Evolutionary conservation across 2,113 vertebrate genomes (phyloP).

Genomic region (Crotalus helleri): DNA sequence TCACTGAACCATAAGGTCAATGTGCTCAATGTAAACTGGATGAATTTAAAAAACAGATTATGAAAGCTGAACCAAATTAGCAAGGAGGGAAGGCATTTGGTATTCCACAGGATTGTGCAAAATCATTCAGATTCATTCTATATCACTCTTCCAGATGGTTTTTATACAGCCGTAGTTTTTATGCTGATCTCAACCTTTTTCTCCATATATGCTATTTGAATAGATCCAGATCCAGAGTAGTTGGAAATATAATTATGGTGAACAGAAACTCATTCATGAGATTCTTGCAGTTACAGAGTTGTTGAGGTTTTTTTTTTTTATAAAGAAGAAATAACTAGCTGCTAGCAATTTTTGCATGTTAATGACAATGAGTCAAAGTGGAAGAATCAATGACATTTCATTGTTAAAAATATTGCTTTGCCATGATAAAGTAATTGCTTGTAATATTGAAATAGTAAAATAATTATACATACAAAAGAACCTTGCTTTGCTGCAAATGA

Average conservation of each 20-base stretch:
- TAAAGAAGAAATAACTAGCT: neutral
- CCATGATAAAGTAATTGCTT: constrained; percentile 23
- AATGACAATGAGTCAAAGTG: neutral
- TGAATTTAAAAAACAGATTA: neutral
- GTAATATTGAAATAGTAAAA: constrained; percentile 32
- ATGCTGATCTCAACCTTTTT: neutral
- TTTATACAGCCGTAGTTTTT: neutral
- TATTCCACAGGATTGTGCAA: neutral
- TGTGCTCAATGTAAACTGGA: neutral
- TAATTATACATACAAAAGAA: constrained; percentile 53
- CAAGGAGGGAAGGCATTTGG: neutral
- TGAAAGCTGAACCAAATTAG: neutral
- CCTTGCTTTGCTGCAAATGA: constrained; percentile 65
- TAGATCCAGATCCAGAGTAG: neutral
- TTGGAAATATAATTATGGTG: neutral
- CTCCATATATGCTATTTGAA: neutral
- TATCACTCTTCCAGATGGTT: neutral
- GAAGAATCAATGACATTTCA: neutral
- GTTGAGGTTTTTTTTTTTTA: neutral
- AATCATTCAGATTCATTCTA: neutral
- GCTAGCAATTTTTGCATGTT: constrained; percentile 3
- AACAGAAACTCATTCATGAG: neutral
- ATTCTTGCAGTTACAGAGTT: neutral
- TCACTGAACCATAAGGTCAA: neutral
- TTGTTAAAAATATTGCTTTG: constrained; percentile 37